Evolutionary conservation across 2,797 vertebrate genomes (phyloP).

Genomic region (Mormyrops boulengeri): DNA sequence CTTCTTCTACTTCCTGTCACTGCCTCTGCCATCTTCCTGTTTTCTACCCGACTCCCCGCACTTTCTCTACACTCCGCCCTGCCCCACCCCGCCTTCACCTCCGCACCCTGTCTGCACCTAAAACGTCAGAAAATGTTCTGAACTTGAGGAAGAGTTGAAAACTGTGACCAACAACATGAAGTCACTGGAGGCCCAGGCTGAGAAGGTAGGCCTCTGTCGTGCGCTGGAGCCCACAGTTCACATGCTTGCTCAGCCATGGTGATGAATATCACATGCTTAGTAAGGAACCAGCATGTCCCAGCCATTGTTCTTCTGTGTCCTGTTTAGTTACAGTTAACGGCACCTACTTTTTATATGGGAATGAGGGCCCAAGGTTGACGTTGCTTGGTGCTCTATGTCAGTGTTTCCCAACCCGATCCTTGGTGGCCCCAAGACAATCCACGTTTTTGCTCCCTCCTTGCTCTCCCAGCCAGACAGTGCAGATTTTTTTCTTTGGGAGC

Average conservation of each 20-base stretch:
- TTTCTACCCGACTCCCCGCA: neutral
- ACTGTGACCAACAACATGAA: constrained; percentile 99
- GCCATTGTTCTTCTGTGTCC: neutral
- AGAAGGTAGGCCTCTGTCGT: constrained; percentile 76
- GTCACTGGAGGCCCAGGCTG: constrained; percentile 98
- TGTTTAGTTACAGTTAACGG: neutral
- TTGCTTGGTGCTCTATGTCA: neutral
- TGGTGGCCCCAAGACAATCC: neutral
- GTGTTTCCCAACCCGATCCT: neutral
- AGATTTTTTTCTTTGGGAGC: neutral
- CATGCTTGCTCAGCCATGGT: neutral
- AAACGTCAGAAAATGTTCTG: constrained; percentile 90
- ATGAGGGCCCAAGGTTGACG: neutral
- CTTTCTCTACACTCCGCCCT: constrained; percentile 38
- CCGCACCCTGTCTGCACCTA: constrained; percentile 37
- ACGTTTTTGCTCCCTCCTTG: neutral
- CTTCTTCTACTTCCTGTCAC: constrained; percentile 25
- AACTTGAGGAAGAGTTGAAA: constrained; percentile 99
- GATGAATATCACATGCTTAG: neutral
- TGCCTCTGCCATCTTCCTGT: neutral
- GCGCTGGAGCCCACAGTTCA: neutral
- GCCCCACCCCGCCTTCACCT: constrained; percentile 50
- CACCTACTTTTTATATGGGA: neutral
- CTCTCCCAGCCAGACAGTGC: neutral
- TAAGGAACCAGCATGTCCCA: neutral